Base-by-base conservation (phyloP, 2,797 vertebrate genomes). In the Balearica regulorum region DNA sequence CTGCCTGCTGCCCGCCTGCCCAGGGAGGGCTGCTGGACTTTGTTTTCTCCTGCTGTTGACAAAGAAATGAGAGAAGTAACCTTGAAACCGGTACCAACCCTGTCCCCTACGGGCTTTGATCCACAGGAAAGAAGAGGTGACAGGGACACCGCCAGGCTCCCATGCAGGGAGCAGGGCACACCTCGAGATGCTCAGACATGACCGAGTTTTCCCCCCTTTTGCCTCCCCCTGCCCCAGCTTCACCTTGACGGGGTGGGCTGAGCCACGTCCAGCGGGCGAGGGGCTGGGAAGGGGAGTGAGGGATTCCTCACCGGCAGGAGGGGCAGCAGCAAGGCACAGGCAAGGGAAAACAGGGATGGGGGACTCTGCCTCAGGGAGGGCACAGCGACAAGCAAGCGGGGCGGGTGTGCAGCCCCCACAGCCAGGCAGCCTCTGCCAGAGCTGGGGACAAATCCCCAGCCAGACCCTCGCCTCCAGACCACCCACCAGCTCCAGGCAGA, bases 321-420 rank as follows among this genome's bases (percentile, higher is more conserved):
- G 5, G 11, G 51, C 6, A n/a, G 80, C 35, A 46, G 48, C 77
- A 44, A 31, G 37, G 7, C 6, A 16, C 9, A 4, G 22, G 49
- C 14, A 29, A 43, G 7, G 68, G 29, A 33, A 41, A 49, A 37
- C 0, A 3, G 9, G 3, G 13, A 61, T 9, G 16, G 33, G 76
- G 57, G 37, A 21, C 13, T 39, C 1, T 2, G 48, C 6, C 48
- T 51, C 18, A 6, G 13, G 48, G 25, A 54, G 13, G n/a, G 29
- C 0, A 1, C 33, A 69, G 41, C 0, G 0, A 55, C 14, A 25
- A 28, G 28, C 5, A 4, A 26, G 29, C 1, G 1, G 33, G 39
- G 55, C 0, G 22, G 48, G 28, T 13, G 39, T 1, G 1, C 37
- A 73, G 25, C 18, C 49, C 4, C 3, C 62, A 8, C 0, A 2